Evolutionary conservation across 2,113 vertebrate genomes (phyloP), one percentile per base, ranked within the genome.

Genomic region (Symphodus melops): DNA sequence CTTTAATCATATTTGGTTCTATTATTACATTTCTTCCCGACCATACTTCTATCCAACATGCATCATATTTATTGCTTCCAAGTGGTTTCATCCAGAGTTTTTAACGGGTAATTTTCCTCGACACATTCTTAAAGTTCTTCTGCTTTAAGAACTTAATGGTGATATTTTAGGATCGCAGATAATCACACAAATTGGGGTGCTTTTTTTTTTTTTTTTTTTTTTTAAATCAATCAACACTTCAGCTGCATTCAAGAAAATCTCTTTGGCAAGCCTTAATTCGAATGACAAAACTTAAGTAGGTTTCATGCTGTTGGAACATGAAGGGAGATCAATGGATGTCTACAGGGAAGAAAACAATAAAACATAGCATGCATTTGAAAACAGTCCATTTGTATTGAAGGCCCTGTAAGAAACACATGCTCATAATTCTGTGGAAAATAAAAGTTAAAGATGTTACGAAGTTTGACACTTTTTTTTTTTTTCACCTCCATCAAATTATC

Each of bases 191-290:
- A 54, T 49, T 7, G 25, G 28, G 39, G 46, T 4, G 42, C 25
- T n/a, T n/a, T n/a, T n/a, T n/a, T n/a, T n/a, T n/a, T n/a, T n/a
- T n/a, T n/a, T n/a, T n/a, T n/a, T n/a, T n/a, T n/a, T n/a, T n/a
- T n/a, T 55, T 1, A 5, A 41, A 48, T 21, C 13, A 8, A 28
- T 16, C 25, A 48, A 37, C 54, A 33, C 54, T 69, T 13, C 42
- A 46, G 52, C 8, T n/a, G 12, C 12, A 25, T 58, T 51, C 16
- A 63, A 71, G 28, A 57, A 33, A 19, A 21, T 51, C 16, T 56
- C 42, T 69, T 8, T 63, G 23, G 64, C 17, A 19, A 70, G 58
- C 54, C 33, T 44, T 37, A 44, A 78, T 55, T 19, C 33, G 61
- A 28, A 67, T 55, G 46, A 48, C 7, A 71, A 61, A 25, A 49